A percentile compares a stretch with the other conserved stretches of the same genome.
Conservation (phyloP, 2,797 vertebrate species). For the Streptopelia turtur region DNA sequence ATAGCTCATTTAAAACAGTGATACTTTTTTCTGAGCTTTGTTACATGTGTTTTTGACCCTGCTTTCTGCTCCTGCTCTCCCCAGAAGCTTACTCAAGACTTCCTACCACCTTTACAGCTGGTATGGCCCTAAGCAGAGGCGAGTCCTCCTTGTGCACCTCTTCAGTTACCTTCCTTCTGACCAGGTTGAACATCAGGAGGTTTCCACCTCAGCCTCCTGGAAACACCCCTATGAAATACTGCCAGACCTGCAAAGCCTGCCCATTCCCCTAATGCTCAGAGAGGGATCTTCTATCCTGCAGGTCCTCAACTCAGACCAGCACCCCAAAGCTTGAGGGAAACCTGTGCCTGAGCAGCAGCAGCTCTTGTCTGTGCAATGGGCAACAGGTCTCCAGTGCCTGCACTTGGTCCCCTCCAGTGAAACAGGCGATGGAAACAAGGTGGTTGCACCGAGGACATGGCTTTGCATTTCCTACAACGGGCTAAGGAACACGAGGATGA, state of each 20-base stretch:
- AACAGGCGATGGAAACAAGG: neutral
- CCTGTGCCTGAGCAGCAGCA: constrained; percentile 10
- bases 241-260: constrained; percentile 78
- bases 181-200: constrained; percentile 78
- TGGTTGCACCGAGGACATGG: too few species aligned
- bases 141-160: neutral
- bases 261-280: constrained; percentile 58
- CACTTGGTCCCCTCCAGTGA: neutral
- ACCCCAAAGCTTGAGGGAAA: neutral
- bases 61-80: neutral
- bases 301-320: neutral
- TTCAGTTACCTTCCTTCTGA: neutral
- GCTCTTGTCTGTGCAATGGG: too few species aligned
- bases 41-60: neutral
- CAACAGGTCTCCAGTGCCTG: too few species aligned
- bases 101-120: neutral
- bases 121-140: neutral
- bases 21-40: neutral
- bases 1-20: neutral
- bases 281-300: constrained; percentile 1
- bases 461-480: neutral
- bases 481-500: neutral
- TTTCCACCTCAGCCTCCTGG: constrained; percentile 81
- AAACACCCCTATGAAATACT: constrained; percentile 81
- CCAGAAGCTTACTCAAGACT: neutral